Evolutionary conservation across 2,113 vertebrate species (phyloP), one percentile per base, ranked within the genome.

Genomic region (Lepidothrix coronata): DNA sequence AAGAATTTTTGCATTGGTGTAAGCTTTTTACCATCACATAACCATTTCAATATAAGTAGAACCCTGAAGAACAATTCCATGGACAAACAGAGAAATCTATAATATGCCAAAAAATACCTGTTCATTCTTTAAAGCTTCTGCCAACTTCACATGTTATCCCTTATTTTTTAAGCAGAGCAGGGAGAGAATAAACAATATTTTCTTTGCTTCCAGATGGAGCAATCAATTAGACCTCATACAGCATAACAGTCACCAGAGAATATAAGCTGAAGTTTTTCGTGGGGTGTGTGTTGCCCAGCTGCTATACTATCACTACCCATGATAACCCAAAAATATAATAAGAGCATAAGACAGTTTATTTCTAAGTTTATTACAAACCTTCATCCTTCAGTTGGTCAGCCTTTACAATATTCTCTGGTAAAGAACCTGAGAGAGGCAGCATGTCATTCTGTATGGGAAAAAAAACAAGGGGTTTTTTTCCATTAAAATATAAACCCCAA

Each of bases 371-470:
- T 91, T 68, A 96, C 89, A 95, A 97, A 99, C 99, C 99, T 99
- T 99, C 99, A 88, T 99, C 99, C 95, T 99, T 99, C 39, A 99
- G 97, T 68, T 99, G 99, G 90, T 99, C 99, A 39, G 99, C 99
- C 97, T 98, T 98, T 91, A 98, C 98, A 13, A 98, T 96, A 58
- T 98, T 98, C 94, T 99, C 99, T 76, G 99, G 98, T 85, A 98
- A 98, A 17, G 97, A 98, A 96, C 98, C 98, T 70, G 98, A 98
- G 72, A 98, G 93, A 41, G 98, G 98, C 66, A 98, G 52, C 88
- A 98, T 97, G 72, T 99, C 99, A 90, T 99, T 99, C 99, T 99
- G 92, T 73, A 93, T 52, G 65, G 63, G 82, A 80, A 79, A 44
- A 95, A 62, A 61, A 39, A 88, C 73, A 0, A 3, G 6, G 39